Conservation (phyloP, 2,888 invertebrate genomes). For the Cyclophora punctaria region DNA sequence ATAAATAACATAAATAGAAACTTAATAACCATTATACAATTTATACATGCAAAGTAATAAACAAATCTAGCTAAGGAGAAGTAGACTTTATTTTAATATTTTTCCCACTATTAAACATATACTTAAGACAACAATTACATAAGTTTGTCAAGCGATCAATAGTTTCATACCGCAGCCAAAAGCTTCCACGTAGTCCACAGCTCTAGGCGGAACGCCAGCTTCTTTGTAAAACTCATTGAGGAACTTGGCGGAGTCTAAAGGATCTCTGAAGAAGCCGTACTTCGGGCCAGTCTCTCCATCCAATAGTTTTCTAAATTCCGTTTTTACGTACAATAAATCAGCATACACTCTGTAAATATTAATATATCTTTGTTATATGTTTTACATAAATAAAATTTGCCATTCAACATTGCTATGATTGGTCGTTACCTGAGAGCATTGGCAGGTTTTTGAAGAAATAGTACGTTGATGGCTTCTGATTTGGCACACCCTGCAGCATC, state of each 20-base stretch:
- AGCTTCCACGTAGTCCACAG: constrained; percentile 79
- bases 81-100: too few relatives aligned
- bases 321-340: constrained; percentile 28
- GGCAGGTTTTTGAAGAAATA: constrained; percentile 79
- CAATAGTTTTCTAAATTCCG: constrained; percentile 18
- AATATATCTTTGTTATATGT: too few relatives aligned
- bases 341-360: constrained; percentile 31
- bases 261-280: constrained; percentile 28
- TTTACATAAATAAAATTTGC: too few relatives aligned
- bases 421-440: constrained; percentile 31
- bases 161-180: constrained; percentile 74
- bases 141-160: too few relatives aligned
- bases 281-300: constrained; percentile 17
- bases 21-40: too few relatives aligned
- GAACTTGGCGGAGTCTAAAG: constrained; percentile 22
- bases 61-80: too few relatives aligned
- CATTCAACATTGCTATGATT: too few relatives aligned
- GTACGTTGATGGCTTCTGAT: constrained; percentile 79
- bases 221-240: constrained; percentile 65
- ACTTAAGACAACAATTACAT: too few relatives aligned
- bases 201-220: constrained; percentile 70
- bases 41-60: too few relatives aligned
- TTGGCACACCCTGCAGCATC: constrained; percentile 81
- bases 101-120: too few relatives aligned
- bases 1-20: too few relatives aligned